Conservation (phyloP, 2,888 invertebrate genomes). For the Therioaphis trifolii region DNA sequence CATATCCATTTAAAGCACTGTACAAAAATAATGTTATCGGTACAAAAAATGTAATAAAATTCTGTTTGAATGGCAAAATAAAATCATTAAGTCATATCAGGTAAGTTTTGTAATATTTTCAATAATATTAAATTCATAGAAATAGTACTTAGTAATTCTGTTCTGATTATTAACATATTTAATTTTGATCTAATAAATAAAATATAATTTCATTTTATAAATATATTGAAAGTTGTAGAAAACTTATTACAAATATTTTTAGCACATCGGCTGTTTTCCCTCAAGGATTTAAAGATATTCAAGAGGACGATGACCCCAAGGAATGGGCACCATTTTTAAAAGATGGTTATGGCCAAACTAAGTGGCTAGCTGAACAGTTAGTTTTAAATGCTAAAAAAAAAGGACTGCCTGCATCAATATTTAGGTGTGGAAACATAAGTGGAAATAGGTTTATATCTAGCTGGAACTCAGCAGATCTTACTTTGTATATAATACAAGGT, state of each 20-base stretch:
- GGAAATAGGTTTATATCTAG: slow-evolving; percentile 64
- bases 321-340: slow-evolving; percentile 64
- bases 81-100: slow-evolving; percentile 66
- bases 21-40: slow-evolving; percentile 66
- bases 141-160: too few relatives aligned
- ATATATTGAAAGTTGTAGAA: neutral
- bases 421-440: slow-evolving; percentile 66
- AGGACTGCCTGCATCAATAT: slow-evolving; percentile 65
- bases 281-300: slow-evolving; percentile 62
- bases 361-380: slow-evolving; percentile 67
- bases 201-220: too few relatives aligned
- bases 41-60: slow-evolving; percentile 66
- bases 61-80: slow-evolving; percentile 65
- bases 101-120: slow-evolving; percentile 53
- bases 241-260: slow-evolving; percentile 43
- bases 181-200: neutral
- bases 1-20: slow-evolving; percentile 66
- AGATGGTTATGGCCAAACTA: slow-evolving; percentile 67
- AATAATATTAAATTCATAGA: neutral
- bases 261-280: slow-evolving; percentile 67
- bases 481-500: slow-evolving; percentile 66
- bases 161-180: too few relatives aligned
- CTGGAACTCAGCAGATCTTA: slow-evolving; percentile 66
- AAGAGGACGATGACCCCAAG: slow-evolving; percentile 65
- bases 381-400: slow-evolving; percentile 64